These are phyloP conservation scores for Orthonychiurus folsomi DNA, from an alignment of 2,888 invertebrate species.

Conservation along the genomic window DNA sequence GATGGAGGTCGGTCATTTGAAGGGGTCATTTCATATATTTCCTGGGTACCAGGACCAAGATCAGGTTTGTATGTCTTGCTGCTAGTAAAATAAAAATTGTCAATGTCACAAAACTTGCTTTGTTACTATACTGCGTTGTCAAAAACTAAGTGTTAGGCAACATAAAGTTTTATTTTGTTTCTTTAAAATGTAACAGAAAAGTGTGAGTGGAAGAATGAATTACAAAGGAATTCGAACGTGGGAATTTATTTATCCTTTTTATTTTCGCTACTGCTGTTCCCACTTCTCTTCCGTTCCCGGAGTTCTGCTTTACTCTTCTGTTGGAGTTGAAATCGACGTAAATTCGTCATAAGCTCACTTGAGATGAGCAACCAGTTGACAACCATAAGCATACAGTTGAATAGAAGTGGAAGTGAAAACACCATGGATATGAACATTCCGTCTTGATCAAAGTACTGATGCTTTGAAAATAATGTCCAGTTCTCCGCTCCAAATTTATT, in stretches of 20 bases:
- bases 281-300: not conserved
- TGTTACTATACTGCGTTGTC: no score
- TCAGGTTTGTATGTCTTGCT: not conserved
- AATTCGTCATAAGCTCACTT: slow-evolving; percentile 73
- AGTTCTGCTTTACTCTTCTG: not conserved
- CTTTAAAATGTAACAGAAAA: no score
- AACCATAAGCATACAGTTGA: slow-evolving; percentile 89
- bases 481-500: slow-evolving; percentile 80
- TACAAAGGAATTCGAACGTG: no score
- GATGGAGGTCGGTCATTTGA: not conserved
- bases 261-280: not conserved
- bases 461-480: slow-evolving; percentile 76
- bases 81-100: no score
- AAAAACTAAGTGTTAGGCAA: no score
- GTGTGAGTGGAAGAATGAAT: no score
- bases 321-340: slow-evolving; percentile 66
- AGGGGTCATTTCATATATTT: not conserved
- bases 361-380: slow-evolving; percentile 87
- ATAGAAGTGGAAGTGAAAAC: slow-evolving; percentile 82
- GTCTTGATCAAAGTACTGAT: slow-evolving; percentile 89
- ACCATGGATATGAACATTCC: slow-evolving; percentile 88
- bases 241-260: not conserved
- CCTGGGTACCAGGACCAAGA: no score
- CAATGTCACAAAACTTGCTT: no score
- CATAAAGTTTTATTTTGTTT: no score